Evolutionary conservation across 2,113 vertebrate genomes (phyloP).

Genomic region (Girardinichthys multiradiatus): DNA sequence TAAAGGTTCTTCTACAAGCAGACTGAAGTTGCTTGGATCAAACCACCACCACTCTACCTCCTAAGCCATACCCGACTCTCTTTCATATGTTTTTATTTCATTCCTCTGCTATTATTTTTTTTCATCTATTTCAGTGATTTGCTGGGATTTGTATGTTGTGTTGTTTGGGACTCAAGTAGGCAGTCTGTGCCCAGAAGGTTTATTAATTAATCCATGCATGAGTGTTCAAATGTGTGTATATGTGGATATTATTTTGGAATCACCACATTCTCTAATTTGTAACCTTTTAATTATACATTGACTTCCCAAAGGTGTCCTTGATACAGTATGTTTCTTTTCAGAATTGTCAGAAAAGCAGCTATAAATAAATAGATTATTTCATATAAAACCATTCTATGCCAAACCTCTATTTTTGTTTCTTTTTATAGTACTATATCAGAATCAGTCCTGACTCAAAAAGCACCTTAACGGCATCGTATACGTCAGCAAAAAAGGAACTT

Average conservation of each 20-base stretch:
- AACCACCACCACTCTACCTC: too few species aligned
- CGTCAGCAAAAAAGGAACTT: neutral
- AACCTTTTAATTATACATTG: neutral
- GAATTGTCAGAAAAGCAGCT: conserved; percentile 1
- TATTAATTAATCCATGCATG: neutral
- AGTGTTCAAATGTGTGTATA: neutral
- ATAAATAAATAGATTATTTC: conserved; percentile 26
- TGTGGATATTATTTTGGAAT: conserved; percentile 11
- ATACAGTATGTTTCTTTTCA: conserved; percentile 1
- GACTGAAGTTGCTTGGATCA: too few species aligned
- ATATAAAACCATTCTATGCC: conserved; percentile 32
- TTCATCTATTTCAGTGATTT: too few species aligned
- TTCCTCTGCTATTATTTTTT: too few species aligned
- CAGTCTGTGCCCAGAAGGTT: neutral
- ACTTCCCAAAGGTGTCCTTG: neutral
- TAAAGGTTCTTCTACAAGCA: too few species aligned
- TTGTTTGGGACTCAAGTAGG: too few species aligned
- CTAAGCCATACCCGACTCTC: too few species aligned
- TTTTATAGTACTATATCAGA: conserved; percentile 1
- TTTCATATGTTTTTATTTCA: too few species aligned
- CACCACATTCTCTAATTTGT: neutral
- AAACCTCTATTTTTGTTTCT: conserved; percentile 13
- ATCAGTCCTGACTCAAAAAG: neutral
- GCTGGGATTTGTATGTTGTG: too few species aligned
- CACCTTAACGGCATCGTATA: neutral